Percentiles rank a stretch among this genome's conserved stretches.
Evolutionary conservation across 2,888 invertebrate species (phyloP).

Genomic region (Drosophila vallismaia): DNA sequence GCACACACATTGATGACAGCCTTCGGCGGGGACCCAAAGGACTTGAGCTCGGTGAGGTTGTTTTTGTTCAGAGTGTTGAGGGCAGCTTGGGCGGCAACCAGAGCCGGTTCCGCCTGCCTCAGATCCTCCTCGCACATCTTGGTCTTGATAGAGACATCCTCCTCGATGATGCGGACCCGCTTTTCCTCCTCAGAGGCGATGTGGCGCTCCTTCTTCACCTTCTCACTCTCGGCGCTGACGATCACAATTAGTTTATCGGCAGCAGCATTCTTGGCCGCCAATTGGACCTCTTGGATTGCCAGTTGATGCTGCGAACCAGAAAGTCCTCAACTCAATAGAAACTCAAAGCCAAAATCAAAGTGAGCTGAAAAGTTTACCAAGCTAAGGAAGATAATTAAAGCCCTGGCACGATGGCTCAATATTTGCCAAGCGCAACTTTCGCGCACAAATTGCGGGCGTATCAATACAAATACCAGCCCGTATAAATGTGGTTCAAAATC

Average conservation of each 20-base stretch:
- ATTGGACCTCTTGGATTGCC: slow-evolving; percentile 90
- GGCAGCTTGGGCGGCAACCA: slow-evolving; percentile 91
- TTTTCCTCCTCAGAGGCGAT: slow-evolving; percentile 93
- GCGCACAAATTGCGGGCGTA: slow-evolving; percentile 44
- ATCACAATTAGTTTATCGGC: slow-evolving; percentile 95
- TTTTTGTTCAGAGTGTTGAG: slow-evolving; percentile 97
- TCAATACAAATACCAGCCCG: slow-evolving; percentile 20
- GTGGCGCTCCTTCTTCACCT: slow-evolving; percentile 94
- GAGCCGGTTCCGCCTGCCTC: slow-evolving; percentile 95
- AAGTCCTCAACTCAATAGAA: slow-evolving; percentile 36
- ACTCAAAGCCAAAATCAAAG: slow-evolving; percentile 51
- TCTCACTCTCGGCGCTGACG: slow-evolving; percentile 95
- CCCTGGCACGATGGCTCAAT: slow-evolving; percentile 71
- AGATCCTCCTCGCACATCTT: slow-evolving; percentile 95
- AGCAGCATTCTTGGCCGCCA: slow-evolving; percentile 95
- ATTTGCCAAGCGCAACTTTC: slow-evolving; percentile 68
- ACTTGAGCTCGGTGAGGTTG: slow-evolving; percentile 96
- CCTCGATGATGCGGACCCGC: slow-evolving; percentile 95
- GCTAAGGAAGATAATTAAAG: slow-evolving; percentile 67
- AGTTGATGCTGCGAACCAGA: slow-evolving; percentile 81
- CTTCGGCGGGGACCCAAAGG: slow-evolving; percentile 96
- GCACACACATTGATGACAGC: slow-evolving; percentile 94
- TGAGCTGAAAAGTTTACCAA: slow-evolving; percentile 53
- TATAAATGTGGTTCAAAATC: neutral
- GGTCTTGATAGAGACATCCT: slow-evolving; percentile 93